phyloP scores from a whole-genome alignment of 2,113 vertebrate genomes.

The Suricata suricatta region DNA sequence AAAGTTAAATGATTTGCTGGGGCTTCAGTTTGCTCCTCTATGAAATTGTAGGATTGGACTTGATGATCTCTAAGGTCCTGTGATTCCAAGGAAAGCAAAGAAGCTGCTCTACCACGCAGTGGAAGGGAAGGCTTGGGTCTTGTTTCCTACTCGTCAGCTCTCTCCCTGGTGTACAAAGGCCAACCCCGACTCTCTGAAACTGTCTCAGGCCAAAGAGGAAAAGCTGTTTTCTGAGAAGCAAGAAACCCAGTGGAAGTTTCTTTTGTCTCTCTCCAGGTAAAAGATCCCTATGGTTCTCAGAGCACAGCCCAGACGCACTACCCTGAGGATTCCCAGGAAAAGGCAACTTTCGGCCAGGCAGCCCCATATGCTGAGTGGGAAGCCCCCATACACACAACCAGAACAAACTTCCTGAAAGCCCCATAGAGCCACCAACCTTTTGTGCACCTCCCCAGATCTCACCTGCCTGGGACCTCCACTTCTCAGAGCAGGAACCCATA shows the following conservation, averaged over 20 bases:
- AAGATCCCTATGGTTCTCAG: not conserved
- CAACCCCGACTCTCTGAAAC: not conserved
- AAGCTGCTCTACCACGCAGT: fast-evolving
- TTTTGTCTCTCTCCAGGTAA: slow-evolving; percentile 12
- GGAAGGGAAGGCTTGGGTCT: not conserved
- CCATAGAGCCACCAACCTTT: slow-evolving; percentile 1
- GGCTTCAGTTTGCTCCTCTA: not conserved
- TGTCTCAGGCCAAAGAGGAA: not conserved
- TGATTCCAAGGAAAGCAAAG: not conserved
- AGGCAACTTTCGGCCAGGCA: slow-evolving; percentile 11
- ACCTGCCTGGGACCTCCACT: not conserved
- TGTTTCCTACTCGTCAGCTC: not conserved
- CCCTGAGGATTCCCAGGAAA: slow-evolving; percentile 57
- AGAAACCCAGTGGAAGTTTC: not conserved
- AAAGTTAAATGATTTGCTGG: not conserved
- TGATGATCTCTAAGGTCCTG: not conserved
- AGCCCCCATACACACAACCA: not conserved
- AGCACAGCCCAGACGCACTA: not conserved
- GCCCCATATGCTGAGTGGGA: slow-evolving; percentile 53
- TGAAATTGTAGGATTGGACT: not conserved
- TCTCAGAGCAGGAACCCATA: not conserved
- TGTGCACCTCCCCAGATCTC: not conserved
- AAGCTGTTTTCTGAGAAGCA: not conserved
- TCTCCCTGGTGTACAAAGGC: not conserved
- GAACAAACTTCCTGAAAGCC: slow-evolving; percentile 47